Evolutionary conservation across 2,888 invertebrate genomes (phyloP).

Genomic region (Polydrusus cervinus): DNA sequence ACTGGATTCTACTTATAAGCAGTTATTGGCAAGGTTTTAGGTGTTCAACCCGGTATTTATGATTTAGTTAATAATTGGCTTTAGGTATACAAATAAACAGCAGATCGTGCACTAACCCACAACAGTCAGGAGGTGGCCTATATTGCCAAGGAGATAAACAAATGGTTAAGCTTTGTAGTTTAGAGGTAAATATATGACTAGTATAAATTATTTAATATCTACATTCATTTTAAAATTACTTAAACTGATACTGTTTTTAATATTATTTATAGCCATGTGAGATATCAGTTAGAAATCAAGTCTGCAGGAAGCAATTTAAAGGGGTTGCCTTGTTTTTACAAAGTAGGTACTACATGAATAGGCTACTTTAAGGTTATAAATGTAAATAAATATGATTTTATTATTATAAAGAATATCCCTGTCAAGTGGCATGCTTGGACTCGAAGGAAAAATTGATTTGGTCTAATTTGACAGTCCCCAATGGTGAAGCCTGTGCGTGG

Average conservation of each 20-base stretch:
- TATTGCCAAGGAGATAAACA: conserved; percentile 37
- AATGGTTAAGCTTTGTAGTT: conserved; percentile 26
- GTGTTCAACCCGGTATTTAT: too few relatives aligned
- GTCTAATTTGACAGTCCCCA: conserved; percentile 32
- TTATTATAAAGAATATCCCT: conserved; percentile 39
- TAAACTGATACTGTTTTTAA: not conserved
- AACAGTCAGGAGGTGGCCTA: conserved; percentile 28
- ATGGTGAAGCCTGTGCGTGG: conserved; percentile 31
- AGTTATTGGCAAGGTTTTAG: too few relatives aligned
- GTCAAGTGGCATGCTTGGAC: conserved; percentile 29
- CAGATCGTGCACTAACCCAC: conserved; percentile 31
- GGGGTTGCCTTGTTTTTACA: conserved; percentile 9
- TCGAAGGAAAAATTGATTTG: conserved; percentile 22
- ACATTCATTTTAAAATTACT: not conserved
- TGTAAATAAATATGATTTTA: not conserved
- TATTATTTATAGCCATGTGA: conserved; percentile 26
- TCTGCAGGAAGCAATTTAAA: conserved; percentile 17
- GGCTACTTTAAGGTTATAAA: too few relatives aligned
- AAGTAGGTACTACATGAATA: conserved; percentile 5
- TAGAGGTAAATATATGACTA: conserved; percentile 19
- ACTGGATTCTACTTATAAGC: too few relatives aligned
- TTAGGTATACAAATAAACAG: conserved; percentile 36
- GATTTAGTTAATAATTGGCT: too few relatives aligned
- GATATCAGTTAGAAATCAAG: conserved; percentile 1
- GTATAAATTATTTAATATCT: not conserved